Evolutionary conservation across 2,113 vertebrate species (phyloP), one percentile per base, ranked within the genome.

Genomic region (Campylorhamphus procurvoides): DNA sequence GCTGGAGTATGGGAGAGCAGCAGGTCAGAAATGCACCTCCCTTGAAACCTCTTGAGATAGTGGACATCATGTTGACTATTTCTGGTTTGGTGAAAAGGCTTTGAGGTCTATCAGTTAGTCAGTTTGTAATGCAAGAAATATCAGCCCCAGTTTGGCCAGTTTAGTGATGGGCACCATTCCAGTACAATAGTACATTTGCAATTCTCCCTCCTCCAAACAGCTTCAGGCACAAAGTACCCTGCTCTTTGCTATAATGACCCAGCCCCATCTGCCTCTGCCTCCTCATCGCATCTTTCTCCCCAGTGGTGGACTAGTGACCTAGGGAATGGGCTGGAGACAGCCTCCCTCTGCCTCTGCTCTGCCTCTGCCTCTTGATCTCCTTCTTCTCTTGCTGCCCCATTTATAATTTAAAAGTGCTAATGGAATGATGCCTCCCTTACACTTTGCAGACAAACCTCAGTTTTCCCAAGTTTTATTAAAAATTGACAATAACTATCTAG

Each of bases 261-360:
- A 84, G 23, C 13, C 55, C 37, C 6, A 3, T 1, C 3, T 1
- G 4, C 50, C 25, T 50, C 46, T 3, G 5, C 28, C 44, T 49
- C 33, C 5, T 5, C 22, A 12, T 63, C 1, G 0, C 23, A 19
- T 42, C 12, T 22, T 14, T 50, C 35, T 40, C 24, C 59, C 39
- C 12, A 53, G 18, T 0, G 1, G 33, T 56, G 62, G 46, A 8
- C 58, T 62, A 9, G 33, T 35, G 44, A 35, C 31, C 12, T 1
- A 11, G 8, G 15, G 27, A 4, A 8, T 16, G 10, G 50, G 15
- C 29, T 72, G 47, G 27, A 55, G 20, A 56, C 52, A 76, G 29
- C 18, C 35, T 67, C 12, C n/a, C 10, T 58, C 60, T 84, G 37
- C 31, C 37, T 78, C 22, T 47, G 58, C 24, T 42, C 29, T 67